Evolutionary conservation across 1,140 invertebrate genomes (phyloP).

Genomic region (Atta colombica): DNA sequence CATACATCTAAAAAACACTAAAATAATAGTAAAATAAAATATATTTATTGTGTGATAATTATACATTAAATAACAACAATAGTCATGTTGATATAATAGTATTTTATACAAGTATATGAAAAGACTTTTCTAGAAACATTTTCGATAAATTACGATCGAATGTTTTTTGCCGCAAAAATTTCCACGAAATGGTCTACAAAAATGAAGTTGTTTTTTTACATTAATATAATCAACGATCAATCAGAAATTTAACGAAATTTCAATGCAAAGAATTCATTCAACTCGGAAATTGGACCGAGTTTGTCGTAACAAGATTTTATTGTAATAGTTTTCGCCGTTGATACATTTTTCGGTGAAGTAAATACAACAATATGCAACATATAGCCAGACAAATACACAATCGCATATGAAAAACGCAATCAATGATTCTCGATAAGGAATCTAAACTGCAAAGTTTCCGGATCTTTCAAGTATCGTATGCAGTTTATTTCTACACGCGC

Average conservation of each 20-base stretch:
- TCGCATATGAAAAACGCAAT: not conserved
- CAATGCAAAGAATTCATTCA: not conserved
- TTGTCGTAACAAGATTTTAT: conserved; percentile 30
- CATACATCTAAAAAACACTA: not conserved
- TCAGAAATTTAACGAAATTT: conserved; percentile 32
- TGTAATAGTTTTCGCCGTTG: conserved; percentile 1
- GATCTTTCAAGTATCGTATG: not conserved
- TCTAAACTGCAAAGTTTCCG: not conserved
- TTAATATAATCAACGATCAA: not conserved
- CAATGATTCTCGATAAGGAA: not conserved
- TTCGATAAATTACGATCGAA: not conserved
- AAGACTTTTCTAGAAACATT: not conserved
- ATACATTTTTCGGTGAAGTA: conserved; percentile 4
- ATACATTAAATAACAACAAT: conserved; percentile 19
- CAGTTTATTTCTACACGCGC: conserved; percentile 34
- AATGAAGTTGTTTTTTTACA: not conserved
- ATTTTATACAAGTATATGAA: not conserved
- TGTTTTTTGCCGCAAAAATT: not conserved
- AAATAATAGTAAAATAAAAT: not conserved
- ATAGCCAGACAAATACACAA: not conserved
- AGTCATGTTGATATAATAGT: not conserved
- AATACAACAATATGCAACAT: not conserved
- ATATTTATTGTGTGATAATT: not conserved
- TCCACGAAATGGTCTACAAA: not conserved
- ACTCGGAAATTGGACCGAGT: not conserved